Base-by-base conservation (phyloP, 2,888 invertebrate genomes). In the Agrilus biguttatus region DNA sequence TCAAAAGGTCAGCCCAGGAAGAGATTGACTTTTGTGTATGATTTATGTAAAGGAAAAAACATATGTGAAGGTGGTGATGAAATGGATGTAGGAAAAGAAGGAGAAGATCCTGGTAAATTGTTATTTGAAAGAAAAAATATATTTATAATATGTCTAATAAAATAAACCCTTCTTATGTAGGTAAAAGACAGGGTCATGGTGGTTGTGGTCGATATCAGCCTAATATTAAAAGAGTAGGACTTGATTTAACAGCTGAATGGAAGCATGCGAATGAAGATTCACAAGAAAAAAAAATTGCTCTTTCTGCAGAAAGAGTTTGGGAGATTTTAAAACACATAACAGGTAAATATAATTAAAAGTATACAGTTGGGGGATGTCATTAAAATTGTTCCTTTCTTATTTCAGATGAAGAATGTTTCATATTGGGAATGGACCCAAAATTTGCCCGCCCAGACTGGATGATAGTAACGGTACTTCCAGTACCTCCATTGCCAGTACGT, bases 391-490 rank as follows among this genome's bases (percentile, higher is more conserved):
- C 21, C 21, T 42, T 43, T 10, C n/a, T 41, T 14, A 23, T 60
- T 67, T 34, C 55, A 64, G 97, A 98, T 66, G 98, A 98, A 62
- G 98, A 98, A 63, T 92, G 93, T 50, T 82, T 86, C 49, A 86
- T 95, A 51, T 70, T 96, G 53, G 85, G 83, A 36, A 93, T 99
- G 93, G 96, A 98, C 65, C 95, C 96, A 0, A 91, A 91, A 65
- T 92, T 83, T 66, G 91, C 97, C 0, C 77, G 98, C 40, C 98
- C 98, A 6, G 98, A 99, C 71, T 99, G 98, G 97, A 97, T 99
- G 97, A 85, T 99, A 50, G 78, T 93, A 6, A 96, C 97, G 2
- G 95, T 95, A 10, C 66, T 98, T 46, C 98, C 98, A 0, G 98
- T 99, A 0, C 96, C 98, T 1, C 98, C 98, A 3, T 68, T 98